phyloP scores from a whole-genome alignment of 2,113 vertebrate species.

The Clarias gariepinus region DNA sequence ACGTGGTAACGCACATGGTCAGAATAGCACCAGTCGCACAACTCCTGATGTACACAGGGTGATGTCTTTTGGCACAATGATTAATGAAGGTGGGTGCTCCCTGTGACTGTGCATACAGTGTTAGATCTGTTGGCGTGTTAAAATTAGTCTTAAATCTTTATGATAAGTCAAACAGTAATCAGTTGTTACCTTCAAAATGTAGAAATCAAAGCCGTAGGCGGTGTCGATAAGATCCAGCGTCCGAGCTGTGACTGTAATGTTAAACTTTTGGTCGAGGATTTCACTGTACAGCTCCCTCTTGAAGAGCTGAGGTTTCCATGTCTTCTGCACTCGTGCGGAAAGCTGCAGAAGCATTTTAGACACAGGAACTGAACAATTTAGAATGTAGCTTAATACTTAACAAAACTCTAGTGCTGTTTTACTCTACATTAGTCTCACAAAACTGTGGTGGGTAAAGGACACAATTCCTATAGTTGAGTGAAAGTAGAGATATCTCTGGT shows the following conservation, averaged over 20 bases:
- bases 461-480: no score
- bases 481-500: no score
- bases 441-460: no score
- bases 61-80: no score
- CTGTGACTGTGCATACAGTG: no score
- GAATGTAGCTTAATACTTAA: not conserved
- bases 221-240: conserved; percentile 88
- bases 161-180: not conserved
- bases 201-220: conserved; percentile 90
- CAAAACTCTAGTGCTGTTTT: not conserved
- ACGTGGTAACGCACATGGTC: no score
- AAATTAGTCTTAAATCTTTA: no score
- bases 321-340: conserved; percentile 78
- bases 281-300: conserved; percentile 88
- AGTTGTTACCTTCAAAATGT: conserved; percentile 85
- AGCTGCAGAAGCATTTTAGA: conserved; percentile 68
- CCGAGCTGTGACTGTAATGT: conserved; percentile 80
- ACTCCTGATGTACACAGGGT: no score
- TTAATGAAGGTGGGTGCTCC: no score
- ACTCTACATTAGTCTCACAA: not conserved
- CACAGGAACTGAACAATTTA: not conserved
- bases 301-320: conserved; percentile 91
- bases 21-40: no score
- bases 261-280: conserved; percentile 86
- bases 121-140: no score